Conservation (phyloP, 1,140 invertebrate species). For the Orchestia grillus region DNA sequence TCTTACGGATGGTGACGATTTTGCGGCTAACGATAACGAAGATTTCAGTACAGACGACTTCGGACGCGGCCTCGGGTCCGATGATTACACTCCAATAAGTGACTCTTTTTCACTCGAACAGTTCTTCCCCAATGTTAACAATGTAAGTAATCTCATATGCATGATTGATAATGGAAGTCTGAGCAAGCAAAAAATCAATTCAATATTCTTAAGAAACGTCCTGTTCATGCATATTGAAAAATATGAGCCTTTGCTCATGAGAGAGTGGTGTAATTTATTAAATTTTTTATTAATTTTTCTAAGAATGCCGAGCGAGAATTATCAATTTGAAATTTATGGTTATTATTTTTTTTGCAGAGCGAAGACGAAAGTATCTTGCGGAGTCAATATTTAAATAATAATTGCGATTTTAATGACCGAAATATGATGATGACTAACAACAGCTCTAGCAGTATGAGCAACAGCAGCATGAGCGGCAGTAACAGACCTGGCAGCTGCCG, state of each 20-base stretch:
- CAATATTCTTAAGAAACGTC: neutral
- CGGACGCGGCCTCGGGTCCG: conserved; percentile 17
- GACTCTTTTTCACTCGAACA: conserved; percentile 31
- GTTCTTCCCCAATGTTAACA: conserved; percentile 44
- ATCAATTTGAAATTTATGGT: neutral
- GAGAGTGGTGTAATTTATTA: neutral
- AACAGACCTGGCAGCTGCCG: neutral
- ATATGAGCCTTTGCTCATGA: neutral
- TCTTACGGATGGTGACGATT: conserved; percentile 32
- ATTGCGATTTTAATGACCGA: conserved; percentile 33
- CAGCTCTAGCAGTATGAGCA: neutral
- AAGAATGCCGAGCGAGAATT: neutral
- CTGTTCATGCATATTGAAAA: neutral
- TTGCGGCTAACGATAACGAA: conserved; percentile 16
- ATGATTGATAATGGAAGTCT: neutral
- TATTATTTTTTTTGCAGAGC: neutral
- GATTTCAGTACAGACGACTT: conserved; percentile 40
- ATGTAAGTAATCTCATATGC: conserved; percentile 1
- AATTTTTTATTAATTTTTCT: neutral
- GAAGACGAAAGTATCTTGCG: conserved; percentile 11
- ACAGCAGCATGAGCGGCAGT: neutral
- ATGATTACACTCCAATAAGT: conserved; percentile 40
- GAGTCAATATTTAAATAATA: conserved; percentile 26
- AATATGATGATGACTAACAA: conserved; percentile 24
- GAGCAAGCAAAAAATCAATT: neutral